Evolutionary conservation across 2,888 invertebrate species (phyloP).

Genomic region (Euplexia lucipara): DNA sequence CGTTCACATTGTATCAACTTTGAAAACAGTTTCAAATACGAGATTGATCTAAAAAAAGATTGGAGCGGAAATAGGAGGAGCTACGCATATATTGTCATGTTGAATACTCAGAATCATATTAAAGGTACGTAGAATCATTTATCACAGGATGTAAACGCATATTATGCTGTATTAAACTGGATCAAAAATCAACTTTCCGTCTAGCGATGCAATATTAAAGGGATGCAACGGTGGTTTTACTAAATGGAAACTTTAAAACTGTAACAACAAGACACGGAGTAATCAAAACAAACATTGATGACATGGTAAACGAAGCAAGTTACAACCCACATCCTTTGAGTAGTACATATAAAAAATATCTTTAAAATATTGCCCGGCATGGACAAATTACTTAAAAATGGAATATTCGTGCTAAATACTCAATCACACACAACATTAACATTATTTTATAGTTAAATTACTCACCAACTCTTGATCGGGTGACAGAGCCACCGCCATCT

Average conservation of each 20-base stretch:
- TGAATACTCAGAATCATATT: conserved; percentile 34
- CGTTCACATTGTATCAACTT: neutral
- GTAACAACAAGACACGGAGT: conserved; percentile 68
- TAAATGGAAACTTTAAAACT: conserved; percentile 39
- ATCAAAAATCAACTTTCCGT: neutral
- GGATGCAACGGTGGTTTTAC: conserved; percentile 8
- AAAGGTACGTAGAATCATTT: conserved; percentile 40
- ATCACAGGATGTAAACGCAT: conserved; percentile 55
- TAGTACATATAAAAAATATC: conserved; percentile 26
- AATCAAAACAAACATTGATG: conserved; percentile 90
- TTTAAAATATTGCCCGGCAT: conserved; percentile 2
- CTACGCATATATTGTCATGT: conserved; percentile 47
- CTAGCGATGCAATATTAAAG: neutral
- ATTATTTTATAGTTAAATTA: conserved; percentile 71
- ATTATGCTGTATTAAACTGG: neutral
- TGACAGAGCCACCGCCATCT: conserved; percentile 94
- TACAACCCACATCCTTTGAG: conserved; percentile 64
- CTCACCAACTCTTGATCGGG: conserved; percentile 95
- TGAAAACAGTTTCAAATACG: conserved; percentile 20
- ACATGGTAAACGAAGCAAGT: conserved; percentile 84
- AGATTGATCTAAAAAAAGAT: conserved; percentile 57
- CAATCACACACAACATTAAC: conserved; percentile 8
- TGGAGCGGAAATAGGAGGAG: conserved; percentile 70
- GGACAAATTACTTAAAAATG: neutral
- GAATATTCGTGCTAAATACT: conserved; percentile 3